Conservation (phyloP, 1,140 invertebrate species). For the Linepithema humile region DNA sequence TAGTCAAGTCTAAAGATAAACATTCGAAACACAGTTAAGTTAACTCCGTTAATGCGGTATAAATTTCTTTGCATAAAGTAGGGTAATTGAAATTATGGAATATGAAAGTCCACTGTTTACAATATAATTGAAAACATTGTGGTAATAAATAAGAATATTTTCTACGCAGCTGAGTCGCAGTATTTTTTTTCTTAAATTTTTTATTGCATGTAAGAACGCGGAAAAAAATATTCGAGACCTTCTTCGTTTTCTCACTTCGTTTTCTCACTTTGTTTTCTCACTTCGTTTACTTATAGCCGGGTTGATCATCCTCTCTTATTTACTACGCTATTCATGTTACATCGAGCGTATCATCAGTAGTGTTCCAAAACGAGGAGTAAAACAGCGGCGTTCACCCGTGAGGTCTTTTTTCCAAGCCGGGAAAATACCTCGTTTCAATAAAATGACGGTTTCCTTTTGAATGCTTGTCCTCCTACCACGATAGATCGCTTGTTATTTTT, state of each 20-base stretch:
- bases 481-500: slow-evolving; percentile 17
- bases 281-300: slow-evolving; percentile 31
- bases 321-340: slow-evolving; percentile 45
- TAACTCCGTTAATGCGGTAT: no score
- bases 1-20: no score
- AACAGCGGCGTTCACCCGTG: not conserved
- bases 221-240: slow-evolving; percentile 24
- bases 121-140: not conserved
- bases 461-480: not conserved
- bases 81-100: not conserved
- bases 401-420: slow-evolving; percentile 19
- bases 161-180: not conserved
- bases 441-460: slow-evolving; percentile 47
- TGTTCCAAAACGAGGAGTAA: slow-evolving; percentile 37
- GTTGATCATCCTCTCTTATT: slow-evolving; percentile 52
- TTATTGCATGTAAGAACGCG: slow-evolving; percentile 16
- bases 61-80: not conserved
- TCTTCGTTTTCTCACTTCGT: not conserved
- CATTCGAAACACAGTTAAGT: no score
- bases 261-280: slow-evolving; percentile 24
- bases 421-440: slow-evolving; percentile 43
- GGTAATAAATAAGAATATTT: not conserved
- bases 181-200: slow-evolving; percentile 23
- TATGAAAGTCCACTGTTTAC: not conserved
- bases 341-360: slow-evolving; percentile 49